Base-by-base conservation (phyloP, 2,113 vertebrate genomes). In the Zosterops borbonicus region DNA sequence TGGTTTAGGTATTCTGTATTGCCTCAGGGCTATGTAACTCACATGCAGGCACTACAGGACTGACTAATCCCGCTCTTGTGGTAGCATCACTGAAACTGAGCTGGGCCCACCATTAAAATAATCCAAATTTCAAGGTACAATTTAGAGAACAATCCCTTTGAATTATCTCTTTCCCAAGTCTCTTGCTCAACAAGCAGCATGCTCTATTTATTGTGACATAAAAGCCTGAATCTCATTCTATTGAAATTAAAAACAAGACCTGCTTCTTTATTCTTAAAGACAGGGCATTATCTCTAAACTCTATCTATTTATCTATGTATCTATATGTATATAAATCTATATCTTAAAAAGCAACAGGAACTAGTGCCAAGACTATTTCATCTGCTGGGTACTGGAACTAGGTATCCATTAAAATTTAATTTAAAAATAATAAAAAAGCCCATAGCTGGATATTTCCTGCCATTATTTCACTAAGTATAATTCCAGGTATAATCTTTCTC, bases 391-490 rank as follows among this genome's bases (percentile, higher is more conserved):
- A n/a, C 12, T 86, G 39, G 39, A 31, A 87, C 20, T 62, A 31
- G 35, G 33, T 24, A 65, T 46, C 37, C 75, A 71, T 55, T 89
- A 91, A 65, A 78, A 79, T n/a, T 37, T 76, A 79, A 94, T 90
- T 81, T 29, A 52, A 94, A 96, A 93, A 90, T 46, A 87, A 81
- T 41, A 19, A 79, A 92, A 86, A 85, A 83, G 59, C 42, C 75
- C 27, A 50, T 81, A 89, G 83, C 77, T 89, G 87, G 80, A 65
- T 93, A 73, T 69, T 95, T 70, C 50, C 55, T 82, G 50, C 60
- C 93, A 91, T 88, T 42, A 91, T 88, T 79, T 68, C 67, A 81
- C 27, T 42, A 87, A 96, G 46, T 47, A 60, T 49, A 87, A 82
- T 68, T 90, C 53, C 89, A 90, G 46, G 60, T 82, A 68, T 33